phyloP scores from a whole-genome alignment of 1,140 invertebrate species.

The Caenorhabditis elegans region WBcel235 BX284603.4:10321001-10321500 shows the following conservation, averaged over 20 bases:
- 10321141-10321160: no score
- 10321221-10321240: background rate
- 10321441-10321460: background rate
- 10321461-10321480: background rate
- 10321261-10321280: background rate
- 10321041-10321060: no score
- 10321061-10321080: background rate
- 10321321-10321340: background rate
- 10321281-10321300: background rate
- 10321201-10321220: background rate
- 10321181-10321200: background rate
- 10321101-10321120: background rate
- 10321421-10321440: background rate
- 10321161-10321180: no score
- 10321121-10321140: background rate
- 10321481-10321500: background rate
- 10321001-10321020: background rate
- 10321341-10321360: background rate
- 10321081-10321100: conserved; percentile 13
- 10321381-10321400: background rate
- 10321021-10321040: background rate
- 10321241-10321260: background rate
- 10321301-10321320: background rate
- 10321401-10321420: background rate
- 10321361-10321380: background rate